These are phyloP conservation scores for Craterocephalus amniculus DNA, from an alignment of 2,797 vertebrate species.

Conservation along the genomic window DNA sequence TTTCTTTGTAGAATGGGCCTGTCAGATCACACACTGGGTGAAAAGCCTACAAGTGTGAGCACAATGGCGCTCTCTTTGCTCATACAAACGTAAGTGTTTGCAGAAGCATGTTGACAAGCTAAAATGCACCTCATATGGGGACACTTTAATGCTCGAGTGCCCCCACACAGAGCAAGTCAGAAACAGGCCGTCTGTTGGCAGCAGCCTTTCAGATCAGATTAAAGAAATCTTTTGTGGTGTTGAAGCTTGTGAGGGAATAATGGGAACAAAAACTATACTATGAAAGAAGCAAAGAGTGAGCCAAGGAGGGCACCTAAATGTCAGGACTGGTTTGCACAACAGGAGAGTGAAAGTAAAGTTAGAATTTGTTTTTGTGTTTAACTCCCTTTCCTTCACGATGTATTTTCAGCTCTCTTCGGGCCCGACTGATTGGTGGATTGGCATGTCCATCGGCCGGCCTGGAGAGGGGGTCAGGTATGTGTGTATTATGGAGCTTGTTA, in stretches of 20 bases:
- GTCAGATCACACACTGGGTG: slow-evolving; percentile 12
- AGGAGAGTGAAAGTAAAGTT: slow-evolving; percentile 11
- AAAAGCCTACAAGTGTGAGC: slow-evolving; percentile 41
- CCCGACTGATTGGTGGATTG: slow-evolving; percentile 91
- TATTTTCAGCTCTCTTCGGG: slow-evolving; percentile 60
- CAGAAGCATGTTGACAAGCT: slow-evolving; percentile 26
- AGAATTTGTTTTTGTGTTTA: slow-evolving; percentile 3
- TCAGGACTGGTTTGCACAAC: slow-evolving; percentile 30
- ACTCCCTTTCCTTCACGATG: slow-evolving; percentile 24
- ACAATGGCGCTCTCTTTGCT: slow-evolving; percentile 38
- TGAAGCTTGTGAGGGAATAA: slow-evolving; percentile 44
- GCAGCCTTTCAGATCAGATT: slow-evolving; percentile 31
- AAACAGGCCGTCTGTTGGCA: slow-evolving; percentile 24
- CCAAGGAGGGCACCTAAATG: slow-evolving; percentile 44
- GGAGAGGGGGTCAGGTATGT: slow-evolving; percentile 81
- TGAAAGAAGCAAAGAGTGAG: slow-evolving; percentile 46
- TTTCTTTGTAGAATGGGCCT: slow-evolving; percentile 13
- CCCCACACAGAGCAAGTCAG: slow-evolving; percentile 21
- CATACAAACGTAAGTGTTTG: slow-evolving; percentile 56
- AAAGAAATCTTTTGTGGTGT: slow-evolving; percentile 51
- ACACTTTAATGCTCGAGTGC: slow-evolving; percentile 48
- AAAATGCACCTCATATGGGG: slow-evolving; percentile 36
- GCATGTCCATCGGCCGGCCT: slow-evolving; percentile 78
- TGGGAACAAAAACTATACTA: slow-evolving; percentile 51
- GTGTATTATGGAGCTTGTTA: slow-evolving; percentile 45